These are phyloP conservation scores for Conops quadrifasciatus DNA, from an alignment of 2,888 invertebrate species.

Conservation along the genomic window DNA sequence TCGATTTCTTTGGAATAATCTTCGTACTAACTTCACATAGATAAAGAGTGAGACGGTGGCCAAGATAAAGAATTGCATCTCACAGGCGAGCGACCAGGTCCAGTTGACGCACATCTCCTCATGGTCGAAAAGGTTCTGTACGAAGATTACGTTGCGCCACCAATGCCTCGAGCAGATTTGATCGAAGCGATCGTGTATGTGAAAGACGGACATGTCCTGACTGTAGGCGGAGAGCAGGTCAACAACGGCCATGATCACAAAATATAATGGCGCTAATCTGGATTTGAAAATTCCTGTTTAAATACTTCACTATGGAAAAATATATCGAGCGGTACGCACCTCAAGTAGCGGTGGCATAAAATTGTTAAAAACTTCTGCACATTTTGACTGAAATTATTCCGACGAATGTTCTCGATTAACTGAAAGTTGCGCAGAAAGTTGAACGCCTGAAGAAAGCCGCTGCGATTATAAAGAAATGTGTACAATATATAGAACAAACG, in stretches of 20 bases:
- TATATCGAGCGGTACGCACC: constrained; percentile 43
- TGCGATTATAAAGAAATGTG: constrained; percentile 38
- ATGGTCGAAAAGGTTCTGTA: constrained; percentile 63
- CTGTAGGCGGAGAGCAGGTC: constrained; percentile 61
- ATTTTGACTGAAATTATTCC: constrained; percentile 53
- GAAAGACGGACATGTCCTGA: constrained; percentile 62
- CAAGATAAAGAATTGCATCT: constrained; percentile 64
- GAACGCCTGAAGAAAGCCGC: constrained; percentile 62
- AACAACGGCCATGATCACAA: constrained; percentile 59
- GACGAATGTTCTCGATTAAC: constrained; percentile 55
- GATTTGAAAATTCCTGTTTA: too few species aligned
- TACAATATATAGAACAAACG: not conserved
- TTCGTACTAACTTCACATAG: constrained; percentile 59
- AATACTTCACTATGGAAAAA: not conserved
- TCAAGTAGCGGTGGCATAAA: constrained; percentile 60
- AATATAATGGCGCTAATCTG: constrained; percentile 61
- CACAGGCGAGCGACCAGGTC: constrained; percentile 66
- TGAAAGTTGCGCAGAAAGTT: constrained; percentile 60
- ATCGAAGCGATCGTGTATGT: constrained; percentile 63
- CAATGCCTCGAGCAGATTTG: constrained; percentile 61
- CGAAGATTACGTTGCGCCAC: constrained; percentile 65
- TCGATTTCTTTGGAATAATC: too few species aligned
- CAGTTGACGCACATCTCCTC: constrained; percentile 65
- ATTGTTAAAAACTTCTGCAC: constrained; percentile 56
- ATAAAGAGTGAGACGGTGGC: constrained; percentile 58